Evolutionary conservation across 2,797 vertebrate genomes (phyloP), one percentile per base, ranked within the genome.

Genomic region (Gouania willdenowi): DNA sequence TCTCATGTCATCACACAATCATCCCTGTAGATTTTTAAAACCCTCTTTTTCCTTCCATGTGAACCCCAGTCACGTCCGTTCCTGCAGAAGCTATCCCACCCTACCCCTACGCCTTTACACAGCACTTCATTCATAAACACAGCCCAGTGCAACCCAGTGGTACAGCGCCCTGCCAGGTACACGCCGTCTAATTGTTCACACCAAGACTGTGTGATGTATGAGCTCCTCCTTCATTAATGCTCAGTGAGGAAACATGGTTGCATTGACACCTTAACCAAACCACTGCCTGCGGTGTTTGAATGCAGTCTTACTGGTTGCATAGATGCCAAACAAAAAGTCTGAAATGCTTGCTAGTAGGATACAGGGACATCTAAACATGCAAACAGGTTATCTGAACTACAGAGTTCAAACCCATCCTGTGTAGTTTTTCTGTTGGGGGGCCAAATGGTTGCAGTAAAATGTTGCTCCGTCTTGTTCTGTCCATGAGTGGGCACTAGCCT

Each of bases 61-160:
- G 46, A 71, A 71, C 50, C 37, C 60, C 1, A 57, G 57, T 75
- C 75, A 78, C 68, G 46, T 65, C 27, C 18, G 26, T 44, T 50
- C 52, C 56, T 66, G 65, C 60, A 50, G 65, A 63, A 48, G 0
- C 31, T 45, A 5, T 63, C 62, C 42, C 35, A 17, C 55, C 38
- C 29, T 0, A 41, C 16, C 44, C 63, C 48, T 71, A 54, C 35
- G 62, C 62, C 32, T n/a, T n/a, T n/a, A 58, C 60, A 55, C 59
- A 70, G 61, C 54, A 65, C 67, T 78, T 56, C 79, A 82, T 82
- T 84, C 81, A 81, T 72, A 74, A 81, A 81, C 67, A 68, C 49
- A 53, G 21, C n/a, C n/a, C 47, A 36, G 29, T 45, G 9, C 42
- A 26, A 63, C 60, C 57, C 61, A 27, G 59, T 63, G 58, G 41